phyloP scores from a whole-genome alignment of 2,888 invertebrate species.

The Baronia brevicornis region DNA sequence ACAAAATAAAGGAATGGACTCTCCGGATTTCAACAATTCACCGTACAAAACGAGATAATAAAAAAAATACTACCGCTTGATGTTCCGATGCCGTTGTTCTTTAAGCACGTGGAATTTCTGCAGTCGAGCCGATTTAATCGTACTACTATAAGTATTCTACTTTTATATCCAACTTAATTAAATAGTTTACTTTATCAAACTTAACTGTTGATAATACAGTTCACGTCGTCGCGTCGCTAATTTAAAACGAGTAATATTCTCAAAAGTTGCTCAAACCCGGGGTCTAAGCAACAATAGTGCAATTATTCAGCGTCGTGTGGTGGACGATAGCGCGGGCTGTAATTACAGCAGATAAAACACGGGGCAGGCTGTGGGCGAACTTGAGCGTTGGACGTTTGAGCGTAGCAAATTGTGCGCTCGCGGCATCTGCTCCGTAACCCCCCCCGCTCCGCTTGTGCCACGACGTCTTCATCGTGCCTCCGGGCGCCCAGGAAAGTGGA shows the following conservation, averaged over 20 bases:
- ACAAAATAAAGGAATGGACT: no score
- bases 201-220: slow-evolving; percentile 26
- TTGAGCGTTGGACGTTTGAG: slow-evolving; percentile 38
- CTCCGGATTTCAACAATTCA: no score
- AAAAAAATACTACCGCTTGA: no score
- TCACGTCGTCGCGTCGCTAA: no score
- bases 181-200: no score
- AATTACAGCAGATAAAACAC: slow-evolving; percentile 67
- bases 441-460: slow-evolving; percentile 25
- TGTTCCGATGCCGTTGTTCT: no score
- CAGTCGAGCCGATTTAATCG: no score
- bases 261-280: slow-evolving; percentile 44
- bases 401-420: slow-evolving; percentile 60
- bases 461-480: slow-evolving; percentile 68
- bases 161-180: no score
- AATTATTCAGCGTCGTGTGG: slow-evolving; percentile 66
- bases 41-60: no score
- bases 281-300: slow-evolving; percentile 58
- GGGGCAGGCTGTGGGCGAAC: slow-evolving; percentile 53
- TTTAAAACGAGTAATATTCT: no score
- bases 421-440: slow-evolving; percentile 32
- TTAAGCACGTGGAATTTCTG: no score
- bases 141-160: no score
- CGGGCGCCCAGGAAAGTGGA: slow-evolving; percentile 66
- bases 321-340: slow-evolving; percentile 45